These are phyloP conservation scores for Gila robusta DNA, from an alignment of 2,797 vertebrate genomes.

Conservation along the genomic window DNA sequence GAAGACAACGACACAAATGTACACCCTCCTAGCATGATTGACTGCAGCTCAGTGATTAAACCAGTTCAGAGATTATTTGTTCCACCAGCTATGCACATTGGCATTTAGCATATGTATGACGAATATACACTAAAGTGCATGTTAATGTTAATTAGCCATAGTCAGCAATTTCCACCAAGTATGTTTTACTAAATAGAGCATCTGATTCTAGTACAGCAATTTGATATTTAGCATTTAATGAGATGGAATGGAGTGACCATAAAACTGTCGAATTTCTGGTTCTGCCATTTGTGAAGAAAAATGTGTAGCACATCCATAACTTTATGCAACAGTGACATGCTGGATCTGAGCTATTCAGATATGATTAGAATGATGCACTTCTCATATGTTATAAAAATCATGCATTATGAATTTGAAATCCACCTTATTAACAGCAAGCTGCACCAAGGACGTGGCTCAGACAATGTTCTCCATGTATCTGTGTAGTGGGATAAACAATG, in stretches of 20 bases:
- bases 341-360: not conserved
- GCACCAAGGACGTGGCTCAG: not conserved
- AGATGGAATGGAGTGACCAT: not conserved
- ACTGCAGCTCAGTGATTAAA: conserved; percentile 17
- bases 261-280: not conserved
- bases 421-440: conserved; percentile 5
- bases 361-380: not conserved
- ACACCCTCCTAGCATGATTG: not conserved
- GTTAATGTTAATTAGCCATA: not conserved
- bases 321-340: too few relatives aligned
- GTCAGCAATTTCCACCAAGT: not conserved
- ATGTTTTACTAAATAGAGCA: conserved; percentile 4
- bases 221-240: not conserved
- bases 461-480: not conserved
- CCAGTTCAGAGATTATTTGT: conserved; percentile 19
- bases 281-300: not conserved
- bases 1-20: not conserved
- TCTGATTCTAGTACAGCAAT: not conserved
- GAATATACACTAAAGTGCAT: conserved; percentile 14
- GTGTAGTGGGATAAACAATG: too few relatives aligned
- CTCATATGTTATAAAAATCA: not conserved
- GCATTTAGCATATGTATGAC: not conserved
- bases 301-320: not conserved
- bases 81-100: conserved; percentile 2
- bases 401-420: not conserved